Evolutionary conservation across 2,113 vertebrate genomes (phyloP).

Genomic region (Amphilophus citrinellus): DNA sequence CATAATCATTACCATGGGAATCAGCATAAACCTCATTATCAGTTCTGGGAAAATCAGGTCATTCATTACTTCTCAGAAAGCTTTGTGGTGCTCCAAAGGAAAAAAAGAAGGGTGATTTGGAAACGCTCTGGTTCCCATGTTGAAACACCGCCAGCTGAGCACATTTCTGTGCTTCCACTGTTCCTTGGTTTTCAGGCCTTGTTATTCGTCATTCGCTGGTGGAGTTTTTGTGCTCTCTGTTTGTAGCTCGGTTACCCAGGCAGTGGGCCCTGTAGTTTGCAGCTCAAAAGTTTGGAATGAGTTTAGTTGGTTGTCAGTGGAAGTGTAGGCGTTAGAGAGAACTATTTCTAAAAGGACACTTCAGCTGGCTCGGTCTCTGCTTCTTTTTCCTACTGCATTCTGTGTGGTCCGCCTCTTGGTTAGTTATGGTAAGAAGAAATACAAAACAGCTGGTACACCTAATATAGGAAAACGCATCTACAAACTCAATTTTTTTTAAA

Average conservation of each 20-base stretch:
- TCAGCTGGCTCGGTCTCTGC: not conserved
- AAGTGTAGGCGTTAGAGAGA: not conserved
- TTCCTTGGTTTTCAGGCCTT: conserved; percentile 4
- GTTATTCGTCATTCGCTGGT: not conserved
- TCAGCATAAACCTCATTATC: conserved; percentile 15
- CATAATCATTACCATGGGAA: conserved; percentile 32
- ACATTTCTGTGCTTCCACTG: conserved; percentile 42
- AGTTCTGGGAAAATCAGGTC: conserved; percentile 28
- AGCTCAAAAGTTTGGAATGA: conserved; percentile 4
- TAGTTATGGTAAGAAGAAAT: not conserved
- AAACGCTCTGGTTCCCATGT: conserved; percentile 41
- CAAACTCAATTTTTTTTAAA: not conserved
- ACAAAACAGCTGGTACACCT: not conserved
- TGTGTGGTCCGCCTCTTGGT: not conserved
- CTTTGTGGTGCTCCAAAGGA: conserved; percentile 17
- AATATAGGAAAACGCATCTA: no score
- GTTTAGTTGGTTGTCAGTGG: not conserved
- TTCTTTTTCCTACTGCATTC: not conserved
- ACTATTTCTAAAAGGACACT: conserved; percentile 2
- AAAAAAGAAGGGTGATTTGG: conserved; percentile 22
- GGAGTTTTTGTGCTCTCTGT: conserved; percentile 23
- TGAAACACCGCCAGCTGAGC: conserved; percentile 50
- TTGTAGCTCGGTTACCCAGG: not conserved
- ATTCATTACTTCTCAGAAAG: conserved; percentile 48
- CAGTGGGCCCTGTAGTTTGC: not conserved